Conservation (phyloP, 2,113 vertebrate species). For the Steatornis caripensis region DNA sequence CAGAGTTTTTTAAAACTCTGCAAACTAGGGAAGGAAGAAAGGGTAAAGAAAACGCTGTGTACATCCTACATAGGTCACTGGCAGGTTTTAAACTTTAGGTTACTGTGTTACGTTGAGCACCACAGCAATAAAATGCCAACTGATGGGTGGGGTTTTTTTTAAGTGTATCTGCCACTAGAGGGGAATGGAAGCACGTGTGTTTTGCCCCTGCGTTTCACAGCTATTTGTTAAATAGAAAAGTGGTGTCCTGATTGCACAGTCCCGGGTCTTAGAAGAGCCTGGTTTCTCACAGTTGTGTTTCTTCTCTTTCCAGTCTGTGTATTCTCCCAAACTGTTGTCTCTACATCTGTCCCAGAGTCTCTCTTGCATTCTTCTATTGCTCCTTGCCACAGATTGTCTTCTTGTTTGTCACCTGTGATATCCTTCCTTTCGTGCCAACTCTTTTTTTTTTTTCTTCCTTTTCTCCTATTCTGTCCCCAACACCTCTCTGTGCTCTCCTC, state of each 20-base stretch:
- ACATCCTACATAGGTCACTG: neutral
- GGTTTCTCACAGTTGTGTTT: neutral
- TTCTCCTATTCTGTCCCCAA: neutral
- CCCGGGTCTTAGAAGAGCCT: neutral
- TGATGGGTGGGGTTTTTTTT: neutral
- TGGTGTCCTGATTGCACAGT: neutral
- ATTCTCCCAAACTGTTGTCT: neutral
- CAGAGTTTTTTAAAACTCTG: neutral
- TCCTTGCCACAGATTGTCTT: neutral
- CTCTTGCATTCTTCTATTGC: neutral
- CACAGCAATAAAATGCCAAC: neutral
- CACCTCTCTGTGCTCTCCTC: neutral
- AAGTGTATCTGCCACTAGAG: conserved; percentile 44
- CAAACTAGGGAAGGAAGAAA: neutral
- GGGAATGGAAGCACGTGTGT: conserved; percentile 26
- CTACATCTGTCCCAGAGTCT: neutral
- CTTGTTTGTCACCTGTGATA: neutral
- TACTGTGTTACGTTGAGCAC: neutral
- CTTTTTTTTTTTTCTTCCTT: neutral
- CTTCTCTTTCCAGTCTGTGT: neutral
- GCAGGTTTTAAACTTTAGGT: neutral
- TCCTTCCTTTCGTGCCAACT: neutral
- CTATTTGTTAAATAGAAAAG: neutral
- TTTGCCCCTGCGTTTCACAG: neutral
- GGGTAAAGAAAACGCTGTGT: neutral